Evolutionary conservation across 2,113 vertebrate genomes (phyloP).

Genomic region (Phyllostomus hastatus): DNA sequence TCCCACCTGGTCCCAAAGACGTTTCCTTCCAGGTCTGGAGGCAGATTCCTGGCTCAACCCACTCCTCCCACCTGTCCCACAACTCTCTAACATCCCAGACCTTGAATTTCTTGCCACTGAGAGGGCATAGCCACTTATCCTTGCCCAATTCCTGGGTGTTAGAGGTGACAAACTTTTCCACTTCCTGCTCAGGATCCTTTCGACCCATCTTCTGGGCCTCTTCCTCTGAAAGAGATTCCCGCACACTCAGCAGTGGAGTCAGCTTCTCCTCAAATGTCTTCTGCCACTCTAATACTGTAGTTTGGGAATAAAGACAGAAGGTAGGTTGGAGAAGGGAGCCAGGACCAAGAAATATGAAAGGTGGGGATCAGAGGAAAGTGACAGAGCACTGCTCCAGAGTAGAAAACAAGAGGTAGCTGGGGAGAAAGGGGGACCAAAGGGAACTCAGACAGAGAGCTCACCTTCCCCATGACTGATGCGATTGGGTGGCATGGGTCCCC

Average conservation of each 20-base stretch:
- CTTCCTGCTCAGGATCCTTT: constrained; percentile 92
- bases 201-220: constrained; percentile 92
- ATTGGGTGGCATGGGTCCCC: constrained; percentile 93
- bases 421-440: background rate
- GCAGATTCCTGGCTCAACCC: background rate
- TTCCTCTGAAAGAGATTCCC: constrained; percentile 90
- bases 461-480: constrained; percentile 92
- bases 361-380: no score
- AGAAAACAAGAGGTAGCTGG: background rate
- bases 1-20: background rate
- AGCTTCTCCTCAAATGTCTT: constrained; percentile 93
- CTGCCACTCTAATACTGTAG: constrained; percentile 91
- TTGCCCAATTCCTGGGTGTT: constrained; percentile 96
- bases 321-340: background rate
- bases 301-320: background rate
- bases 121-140: constrained; percentile 95
- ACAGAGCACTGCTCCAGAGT: background rate
- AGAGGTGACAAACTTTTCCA: constrained; percentile 93
- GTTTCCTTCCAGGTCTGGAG: background rate
- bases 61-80: background rate
- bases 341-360: background rate
- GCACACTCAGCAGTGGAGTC: constrained; percentile 85
- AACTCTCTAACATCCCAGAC: constrained; percentile 67
- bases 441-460: constrained; percentile 35
- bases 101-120: constrained; percentile 98